These are phyloP conservation scores for Gorsachius goisagi DNA, from an alignment of 2,113 vertebrate species.

Conservation along the genomic window DNA sequence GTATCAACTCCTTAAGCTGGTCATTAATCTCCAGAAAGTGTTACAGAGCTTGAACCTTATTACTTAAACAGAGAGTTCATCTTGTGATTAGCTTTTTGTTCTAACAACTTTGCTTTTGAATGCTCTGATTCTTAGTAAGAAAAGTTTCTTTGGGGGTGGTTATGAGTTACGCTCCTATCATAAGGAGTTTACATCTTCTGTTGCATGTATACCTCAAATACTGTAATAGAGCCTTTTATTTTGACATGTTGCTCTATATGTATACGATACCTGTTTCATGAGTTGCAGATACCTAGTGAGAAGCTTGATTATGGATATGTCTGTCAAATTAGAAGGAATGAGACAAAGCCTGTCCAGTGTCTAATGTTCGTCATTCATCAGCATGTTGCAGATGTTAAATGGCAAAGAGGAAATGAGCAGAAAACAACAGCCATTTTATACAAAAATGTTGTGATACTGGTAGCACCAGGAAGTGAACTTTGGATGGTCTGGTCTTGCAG, in stretches of 20 bases:
- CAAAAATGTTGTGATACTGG: background rate
- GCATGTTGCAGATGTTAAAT: background rate
- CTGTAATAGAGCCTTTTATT: background rate
- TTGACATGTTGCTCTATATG: background rate
- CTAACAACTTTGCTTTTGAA: background rate
- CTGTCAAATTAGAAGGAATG: background rate
- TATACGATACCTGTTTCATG: fast-evolving
- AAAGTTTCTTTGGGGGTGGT: background rate
- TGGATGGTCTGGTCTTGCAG: background rate
- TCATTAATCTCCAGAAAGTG: background rate
- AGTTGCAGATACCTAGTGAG: background rate
- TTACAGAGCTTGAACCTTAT: background rate
- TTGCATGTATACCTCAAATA: background rate
- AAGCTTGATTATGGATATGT: background rate
- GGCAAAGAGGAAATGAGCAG: background rate
- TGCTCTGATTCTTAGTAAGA: background rate
- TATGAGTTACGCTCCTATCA: background rate
- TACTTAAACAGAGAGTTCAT: background rate
- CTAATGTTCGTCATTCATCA: background rate
- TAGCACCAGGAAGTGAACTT: background rate
- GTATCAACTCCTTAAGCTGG: background rate
- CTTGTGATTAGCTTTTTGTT: background rate
- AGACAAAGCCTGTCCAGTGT: background rate
- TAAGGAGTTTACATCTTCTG: background rate
- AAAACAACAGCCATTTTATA: background rate